Conservation (phyloP, 2,113 vertebrate species). For the Vulpes ferrilata region DNA sequence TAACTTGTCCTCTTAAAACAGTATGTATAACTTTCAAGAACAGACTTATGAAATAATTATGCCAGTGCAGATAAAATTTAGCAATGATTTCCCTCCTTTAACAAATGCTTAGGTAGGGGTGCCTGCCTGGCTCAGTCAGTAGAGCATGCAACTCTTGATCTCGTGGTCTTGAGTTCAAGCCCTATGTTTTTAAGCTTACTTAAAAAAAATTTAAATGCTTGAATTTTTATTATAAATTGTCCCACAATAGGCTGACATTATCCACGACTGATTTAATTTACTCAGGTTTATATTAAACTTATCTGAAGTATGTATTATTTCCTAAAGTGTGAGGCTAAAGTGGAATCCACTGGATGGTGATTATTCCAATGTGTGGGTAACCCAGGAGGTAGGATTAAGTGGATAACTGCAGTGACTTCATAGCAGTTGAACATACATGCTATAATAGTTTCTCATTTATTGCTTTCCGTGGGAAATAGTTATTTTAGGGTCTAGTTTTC, state of each 20-base stretch:
- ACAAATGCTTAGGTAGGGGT: neutral
- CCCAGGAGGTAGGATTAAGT: neutral
- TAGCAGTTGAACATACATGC: neutral
- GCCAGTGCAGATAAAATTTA: slow-evolving; percentile 14
- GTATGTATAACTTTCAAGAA: neutral
- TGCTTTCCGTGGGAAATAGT: neutral
- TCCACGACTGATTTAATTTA: neutral
- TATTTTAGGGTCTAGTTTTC: neutral
- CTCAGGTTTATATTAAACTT: neutral
- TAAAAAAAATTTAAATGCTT: neutral
- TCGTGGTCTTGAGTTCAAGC: neutral
- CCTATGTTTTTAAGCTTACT: neutral
- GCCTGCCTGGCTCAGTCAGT: neutral
- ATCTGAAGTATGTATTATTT: neutral
- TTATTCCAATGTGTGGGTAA: neutral
- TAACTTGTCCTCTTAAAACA: neutral
- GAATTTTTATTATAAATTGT: neutral
- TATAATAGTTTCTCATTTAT: neutral
- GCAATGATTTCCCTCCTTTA: neutral
- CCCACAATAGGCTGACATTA: neutral
- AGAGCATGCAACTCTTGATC: neutral
- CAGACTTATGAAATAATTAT: neutral
- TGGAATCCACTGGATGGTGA: neutral
- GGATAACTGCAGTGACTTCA: neutral
- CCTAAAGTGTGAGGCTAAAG: neutral